Base-by-base conservation (phyloP, 2,797 vertebrate species). In the Okamejei kenojei region DNA sequence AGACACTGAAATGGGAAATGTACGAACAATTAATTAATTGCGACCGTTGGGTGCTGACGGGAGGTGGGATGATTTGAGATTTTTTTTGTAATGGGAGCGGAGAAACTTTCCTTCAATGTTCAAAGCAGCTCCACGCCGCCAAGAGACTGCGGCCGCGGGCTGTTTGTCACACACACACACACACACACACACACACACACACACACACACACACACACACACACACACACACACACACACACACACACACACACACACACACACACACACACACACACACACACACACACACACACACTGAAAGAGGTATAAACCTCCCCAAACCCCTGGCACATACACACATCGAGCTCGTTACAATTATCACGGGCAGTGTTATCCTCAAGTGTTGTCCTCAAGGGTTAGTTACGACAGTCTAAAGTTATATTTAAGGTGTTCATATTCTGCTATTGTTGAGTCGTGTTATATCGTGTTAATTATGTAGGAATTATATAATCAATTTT, bases 291-390 rank as follows among this genome's bases (percentile, higher is more conserved):
- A 26, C n/a, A 26, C 76, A 17, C 32, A 5, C 32, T 17, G 17
- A 80, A 0, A 78, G n/a, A 4, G 32, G 2, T 11, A 4, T 0
- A 80, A 13, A 0, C 9, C 1, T 6, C 32, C 0, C 32, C 6
- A 80, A 35, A 80, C 1, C n/a, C 19, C 71, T 23, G 7, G 71
- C 7, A 11, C 65, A 68, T 68, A 7, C 71, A 74, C 71, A 19
- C 71, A 74, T 21, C 21, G 23, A 11, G 4, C 68, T 71, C 15
- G 19, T 15, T 19, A 71, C 71, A 23, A 21, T 1, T 74, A 21
- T 21, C 71, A 74, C 71, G 23, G 7, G 71, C 7, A 21, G 23
- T 74, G 19, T 68, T 11, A 54, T 54, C 45, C 45, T 54, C 45
- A 54, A 54, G 45, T 54, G 45, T 54, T 54, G 65, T 26, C 71